phyloP scores from a whole-genome alignment of 1,140 invertebrate genomes.

The Pseudomyrmex sp. region DNA sequence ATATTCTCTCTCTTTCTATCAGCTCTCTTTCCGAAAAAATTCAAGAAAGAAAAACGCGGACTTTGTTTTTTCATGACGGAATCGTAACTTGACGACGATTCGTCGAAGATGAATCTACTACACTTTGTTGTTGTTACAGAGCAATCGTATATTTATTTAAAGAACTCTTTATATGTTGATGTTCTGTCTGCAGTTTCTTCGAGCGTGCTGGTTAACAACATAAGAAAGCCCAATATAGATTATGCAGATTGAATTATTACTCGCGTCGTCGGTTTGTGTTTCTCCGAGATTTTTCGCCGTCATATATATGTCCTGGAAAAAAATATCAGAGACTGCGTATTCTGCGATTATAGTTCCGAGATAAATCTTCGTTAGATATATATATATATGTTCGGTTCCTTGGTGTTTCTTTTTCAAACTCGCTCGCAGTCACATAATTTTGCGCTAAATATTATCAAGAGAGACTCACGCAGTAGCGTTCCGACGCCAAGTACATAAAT shows the following conservation, averaged over 20 bases:
- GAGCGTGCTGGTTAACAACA: constrained; percentile 5
- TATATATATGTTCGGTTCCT: background rate
- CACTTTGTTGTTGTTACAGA: background rate
- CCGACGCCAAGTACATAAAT: too few species aligned
- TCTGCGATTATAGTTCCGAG: background rate
- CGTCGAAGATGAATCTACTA: background rate
- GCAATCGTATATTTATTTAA: constrained; percentile 13
- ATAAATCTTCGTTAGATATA: constrained; percentile 12
- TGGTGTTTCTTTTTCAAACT: background rate
- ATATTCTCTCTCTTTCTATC: background rate
- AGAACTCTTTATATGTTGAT: constrained; percentile 22
- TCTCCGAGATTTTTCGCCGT: background rate
- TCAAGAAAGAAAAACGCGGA: background rate
- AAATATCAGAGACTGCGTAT: constrained; percentile 22
- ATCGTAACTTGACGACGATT: constrained; percentile 9
- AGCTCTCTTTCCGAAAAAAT: too few species aligned
- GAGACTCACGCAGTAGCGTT: too few species aligned
- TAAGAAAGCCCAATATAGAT: background rate
- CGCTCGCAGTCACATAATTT: background rate
- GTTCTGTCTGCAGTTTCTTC: constrained; percentile 5
- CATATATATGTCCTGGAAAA: background rate
- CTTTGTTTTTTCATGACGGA: background rate
- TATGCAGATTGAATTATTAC: constrained; percentile 17
- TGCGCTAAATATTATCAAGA: background rate
- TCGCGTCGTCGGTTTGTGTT: background rate